These are phyloP conservation scores for Pseudochaenichthys georgianus DNA, from an alignment of 2,797 vertebrate species.

Conservation along the genomic window DNA sequence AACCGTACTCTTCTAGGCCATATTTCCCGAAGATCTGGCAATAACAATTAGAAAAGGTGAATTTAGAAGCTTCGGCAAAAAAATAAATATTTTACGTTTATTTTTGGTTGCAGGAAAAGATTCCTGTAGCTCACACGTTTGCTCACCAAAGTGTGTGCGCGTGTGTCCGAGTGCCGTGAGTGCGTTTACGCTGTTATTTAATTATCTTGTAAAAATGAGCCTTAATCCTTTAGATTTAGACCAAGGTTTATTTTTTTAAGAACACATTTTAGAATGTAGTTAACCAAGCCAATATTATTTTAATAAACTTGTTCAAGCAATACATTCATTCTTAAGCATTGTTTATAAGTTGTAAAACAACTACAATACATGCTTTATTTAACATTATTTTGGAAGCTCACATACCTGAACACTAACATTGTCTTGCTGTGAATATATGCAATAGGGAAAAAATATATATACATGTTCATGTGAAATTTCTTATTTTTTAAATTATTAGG, in stretches of 20 bases:
- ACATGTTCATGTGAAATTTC: background rate
- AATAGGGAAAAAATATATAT: too few species aligned
- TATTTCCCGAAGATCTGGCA: background rate
- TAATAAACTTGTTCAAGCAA: background rate
- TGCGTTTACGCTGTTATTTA: background rate
- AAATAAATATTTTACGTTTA: background rate
- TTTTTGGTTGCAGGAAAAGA: background rate
- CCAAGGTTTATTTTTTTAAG: background rate
- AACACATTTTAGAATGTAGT: background rate
- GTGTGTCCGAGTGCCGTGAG: background rate
- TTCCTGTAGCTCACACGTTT: constrained; percentile 4
- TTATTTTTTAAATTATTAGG: background rate
- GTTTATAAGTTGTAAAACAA: background rate
- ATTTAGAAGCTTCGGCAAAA: background rate
- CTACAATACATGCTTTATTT: background rate
- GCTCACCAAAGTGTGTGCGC: background rate
- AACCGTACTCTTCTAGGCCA: background rate
- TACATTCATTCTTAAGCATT: background rate
- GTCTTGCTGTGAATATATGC: background rate
- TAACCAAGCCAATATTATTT: background rate
- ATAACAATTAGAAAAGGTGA: background rate
- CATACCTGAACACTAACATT: background rate
- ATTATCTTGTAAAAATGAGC: background rate
- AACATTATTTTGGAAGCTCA: background rate
- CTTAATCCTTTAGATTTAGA: background rate